A percentile compares a stretch with the other conserved stretches of the same genome.
Evolutionary conservation across 2,113 vertebrate species (phyloP).

Genomic region (Prochilodus magdalenae): DNA sequence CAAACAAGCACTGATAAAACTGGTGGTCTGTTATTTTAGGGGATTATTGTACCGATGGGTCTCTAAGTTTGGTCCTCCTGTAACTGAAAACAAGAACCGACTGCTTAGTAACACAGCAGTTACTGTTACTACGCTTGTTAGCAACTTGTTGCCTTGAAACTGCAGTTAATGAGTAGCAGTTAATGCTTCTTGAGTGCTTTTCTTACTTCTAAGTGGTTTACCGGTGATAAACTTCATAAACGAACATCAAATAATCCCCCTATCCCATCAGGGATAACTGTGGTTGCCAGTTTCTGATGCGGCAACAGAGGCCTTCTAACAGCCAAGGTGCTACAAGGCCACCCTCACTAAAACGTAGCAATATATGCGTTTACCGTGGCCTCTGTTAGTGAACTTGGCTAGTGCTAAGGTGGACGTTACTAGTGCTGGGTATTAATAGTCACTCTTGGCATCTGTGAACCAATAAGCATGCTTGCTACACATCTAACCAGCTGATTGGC

Average conservation of each 20-base stretch:
- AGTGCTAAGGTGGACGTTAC: background rate
- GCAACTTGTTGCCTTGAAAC: constrained; percentile 8
- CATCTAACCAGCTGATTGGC: background rate
- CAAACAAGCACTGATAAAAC: constrained; percentile 18
- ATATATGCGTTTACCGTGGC: background rate
- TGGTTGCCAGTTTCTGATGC: background rate
- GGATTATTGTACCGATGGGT: background rate
- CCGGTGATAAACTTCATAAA: background rate
- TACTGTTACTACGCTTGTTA: constrained; percentile 6
- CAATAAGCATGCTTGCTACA: background rate
- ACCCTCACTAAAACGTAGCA: background rate
- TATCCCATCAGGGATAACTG: background rate
- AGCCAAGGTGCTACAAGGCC: background rate
- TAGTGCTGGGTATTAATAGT: background rate
- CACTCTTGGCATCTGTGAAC: background rate
- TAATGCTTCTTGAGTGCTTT: background rate
- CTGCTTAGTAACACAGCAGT: background rate
- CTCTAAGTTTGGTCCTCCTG: background rate
- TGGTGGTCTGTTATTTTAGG: constrained; percentile 25
- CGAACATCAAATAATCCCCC: background rate
- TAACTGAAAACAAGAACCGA: background rate
- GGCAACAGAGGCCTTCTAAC: background rate
- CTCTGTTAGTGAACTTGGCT: background rate
- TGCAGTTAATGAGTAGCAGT: constrained; percentile 16
- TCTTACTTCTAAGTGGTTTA: background rate